Evolutionary conservation across 2,888 invertebrate genomes (phyloP).

Genomic region (Dryomyza anilis): DNA sequence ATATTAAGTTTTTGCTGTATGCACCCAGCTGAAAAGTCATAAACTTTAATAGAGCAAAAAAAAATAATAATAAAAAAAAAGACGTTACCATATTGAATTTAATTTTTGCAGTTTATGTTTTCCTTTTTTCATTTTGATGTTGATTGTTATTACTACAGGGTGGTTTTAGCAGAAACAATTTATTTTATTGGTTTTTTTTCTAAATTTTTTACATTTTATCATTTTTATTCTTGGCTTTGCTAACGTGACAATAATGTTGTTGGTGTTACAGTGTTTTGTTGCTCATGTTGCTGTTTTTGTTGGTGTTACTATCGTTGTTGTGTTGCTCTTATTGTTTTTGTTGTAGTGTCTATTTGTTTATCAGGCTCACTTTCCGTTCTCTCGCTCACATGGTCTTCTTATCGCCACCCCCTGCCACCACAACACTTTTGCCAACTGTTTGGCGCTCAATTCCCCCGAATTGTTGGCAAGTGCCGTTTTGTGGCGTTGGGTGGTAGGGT

Average conservation of each 20-base stretch:
- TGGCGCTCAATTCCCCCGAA: too few relatives aligned
- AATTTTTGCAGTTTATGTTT: neutral
- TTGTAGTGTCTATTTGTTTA: slow-evolving; percentile 1
- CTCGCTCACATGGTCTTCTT: too few relatives aligned
- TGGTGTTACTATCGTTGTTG: neutral
- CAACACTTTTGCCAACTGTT: too few relatives aligned
- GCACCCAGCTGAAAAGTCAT: neutral
- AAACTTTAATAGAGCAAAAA: neutral
- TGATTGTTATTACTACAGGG: too few relatives aligned
- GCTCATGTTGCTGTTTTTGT: neutral
- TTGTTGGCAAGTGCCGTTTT: neutral
- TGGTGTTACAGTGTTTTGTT: neutral
- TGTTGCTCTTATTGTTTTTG: neutral
- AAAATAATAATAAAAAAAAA: neutral
- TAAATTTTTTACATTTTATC: neutral
- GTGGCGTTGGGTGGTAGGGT: neutral
- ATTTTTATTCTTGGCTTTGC: neutral
- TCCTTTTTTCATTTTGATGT: neutral
- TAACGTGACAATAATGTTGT: neutral
- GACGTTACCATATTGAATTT: slow-evolving; percentile 4
- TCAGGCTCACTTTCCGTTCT: neutral
- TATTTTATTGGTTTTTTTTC: too few relatives aligned
- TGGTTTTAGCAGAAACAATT: neutral
- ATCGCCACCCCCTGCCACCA: too few relatives aligned
- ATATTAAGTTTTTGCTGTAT: neutral